Percentiles rank a stretch among this genome's conserved stretches.
phyloP scores from a whole-genome alignment of 2,113 vertebrate genomes.

The Tragulus kanchil region DNA sequence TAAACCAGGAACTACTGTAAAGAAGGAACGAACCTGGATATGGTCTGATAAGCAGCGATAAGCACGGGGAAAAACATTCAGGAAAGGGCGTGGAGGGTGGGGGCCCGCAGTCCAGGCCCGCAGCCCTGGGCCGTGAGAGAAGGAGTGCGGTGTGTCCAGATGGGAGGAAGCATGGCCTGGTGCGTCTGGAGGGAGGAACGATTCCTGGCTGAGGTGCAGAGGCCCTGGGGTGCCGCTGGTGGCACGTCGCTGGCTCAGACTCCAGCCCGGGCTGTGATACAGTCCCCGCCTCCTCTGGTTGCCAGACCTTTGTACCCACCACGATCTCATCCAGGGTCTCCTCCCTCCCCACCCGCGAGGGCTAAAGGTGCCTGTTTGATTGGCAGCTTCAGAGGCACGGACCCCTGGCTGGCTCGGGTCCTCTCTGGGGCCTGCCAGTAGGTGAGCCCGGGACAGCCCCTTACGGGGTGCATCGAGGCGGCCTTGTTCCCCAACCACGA shows the following conservation, averaged over 20 bases:
- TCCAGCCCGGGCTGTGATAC: not conserved
- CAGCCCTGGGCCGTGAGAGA: too few relatives aligned
- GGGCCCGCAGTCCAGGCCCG: not conserved
- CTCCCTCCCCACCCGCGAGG: not conserved
- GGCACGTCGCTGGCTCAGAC: not conserved
- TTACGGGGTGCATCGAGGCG: accelerated
- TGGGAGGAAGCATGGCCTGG: not conserved
- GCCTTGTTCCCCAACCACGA: not conserved
- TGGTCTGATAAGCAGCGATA: not conserved
- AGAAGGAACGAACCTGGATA: not conserved
- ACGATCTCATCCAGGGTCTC: accelerated
- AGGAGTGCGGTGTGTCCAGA: not conserved
- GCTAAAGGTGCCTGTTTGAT: not conserved
- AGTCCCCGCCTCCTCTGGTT: not conserved
- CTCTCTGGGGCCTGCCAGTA: not conserved
- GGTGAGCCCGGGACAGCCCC: not conserved
- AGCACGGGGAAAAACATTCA: not conserved
- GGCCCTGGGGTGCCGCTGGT: not conserved
- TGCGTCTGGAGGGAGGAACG: not conserved
- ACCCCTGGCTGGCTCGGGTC: not conserved
- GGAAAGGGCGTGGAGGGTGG: not conserved
- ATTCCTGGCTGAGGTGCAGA: not conserved
- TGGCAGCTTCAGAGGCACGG: not conserved
- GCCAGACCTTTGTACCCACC: not conserved
- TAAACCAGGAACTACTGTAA: not conserved